These are phyloP conservation scores for Trididemnum nubilum DNA, from an alignment of 23 tunicate species.

Conservation along the genomic window DNA sequence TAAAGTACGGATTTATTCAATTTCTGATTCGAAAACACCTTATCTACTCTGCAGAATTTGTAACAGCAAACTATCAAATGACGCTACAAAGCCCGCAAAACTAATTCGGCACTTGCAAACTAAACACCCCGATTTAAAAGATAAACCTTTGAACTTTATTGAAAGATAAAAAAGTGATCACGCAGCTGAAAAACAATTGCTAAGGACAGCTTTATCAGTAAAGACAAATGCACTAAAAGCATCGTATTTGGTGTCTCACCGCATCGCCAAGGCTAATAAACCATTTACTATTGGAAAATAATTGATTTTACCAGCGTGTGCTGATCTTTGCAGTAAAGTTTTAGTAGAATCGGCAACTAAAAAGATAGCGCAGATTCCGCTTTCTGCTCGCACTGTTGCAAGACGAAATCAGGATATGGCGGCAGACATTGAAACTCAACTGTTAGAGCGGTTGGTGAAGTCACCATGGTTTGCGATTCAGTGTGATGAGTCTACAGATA, in stretches of 20 bases:
- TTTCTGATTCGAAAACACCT: constrained; percentile 31
- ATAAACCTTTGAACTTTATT: constrained; percentile 53
- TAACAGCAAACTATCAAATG: constrained; percentile 23
- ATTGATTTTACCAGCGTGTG: constrained; percentile 41
- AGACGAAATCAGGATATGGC: constrained; percentile 59
- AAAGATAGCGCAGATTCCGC: constrained; percentile 45
- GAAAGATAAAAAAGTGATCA: no score
- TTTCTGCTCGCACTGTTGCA: constrained; percentile 55
- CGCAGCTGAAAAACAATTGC: constrained; percentile 36
- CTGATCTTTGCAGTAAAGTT: no score
- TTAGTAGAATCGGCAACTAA: constrained; percentile 43
- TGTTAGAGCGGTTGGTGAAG: no score
- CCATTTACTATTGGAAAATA: constrained; percentile 41
- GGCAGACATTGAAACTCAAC: constrained; percentile 30
- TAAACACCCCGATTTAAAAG: constrained; percentile 40
- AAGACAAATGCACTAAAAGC: constrained; percentile 16
- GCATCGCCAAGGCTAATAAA: constrained; percentile 38
- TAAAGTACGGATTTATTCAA: constrained; percentile 49
- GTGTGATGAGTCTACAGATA: no score
- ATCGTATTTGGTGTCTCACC: constrained; percentile 30
- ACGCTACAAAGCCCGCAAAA: constrained; percentile 31
- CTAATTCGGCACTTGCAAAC: constrained; percentile 42
- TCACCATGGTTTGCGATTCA: constrained; percentile 40
- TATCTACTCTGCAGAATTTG: constrained; percentile 39
- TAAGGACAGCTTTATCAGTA: constrained; percentile 28